Base-by-base conservation (phyloP, 2,113 vertebrate genomes). In the Telmatochromis sp. region DNA sequence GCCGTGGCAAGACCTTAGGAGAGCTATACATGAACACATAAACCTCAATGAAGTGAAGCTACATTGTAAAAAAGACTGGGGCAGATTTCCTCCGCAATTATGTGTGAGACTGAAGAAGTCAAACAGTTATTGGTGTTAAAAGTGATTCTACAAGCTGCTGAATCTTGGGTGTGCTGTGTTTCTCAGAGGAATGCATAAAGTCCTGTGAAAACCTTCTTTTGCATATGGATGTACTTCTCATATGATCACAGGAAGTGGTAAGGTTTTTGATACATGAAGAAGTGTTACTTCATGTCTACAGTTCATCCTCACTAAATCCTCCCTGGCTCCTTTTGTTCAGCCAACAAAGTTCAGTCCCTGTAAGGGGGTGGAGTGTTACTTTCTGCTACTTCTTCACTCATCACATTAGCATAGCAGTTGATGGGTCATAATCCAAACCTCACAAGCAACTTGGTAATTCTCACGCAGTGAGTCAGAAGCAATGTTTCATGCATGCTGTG, bases 351-450 rank as follows among this genome's bases (percentile, higher is more conserved):
- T 87, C 37, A 81, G n/a, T 89, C 49, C 57, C 40, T 85, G 81
- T 57, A 57, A 85, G 86, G 53, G 51, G 84, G 65, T 45, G 79
- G 57, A 63, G 65, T 82, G 85, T 86, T 93, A 82, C 83, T 91
- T 93, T 88, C 84, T 83, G 84, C 88, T 88, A 21, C 83, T 91
- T 91, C 58, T 85, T 88, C 82, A 86, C 58, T 89, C 79, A 57
- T 92, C 81, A 85, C 78, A 86, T 93, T 89, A 91, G 68, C 89
- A 89, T 81, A 80, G 84, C 84, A 60, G 60, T 78, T 65, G 84
- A 89, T 89, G 54, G 82, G 45, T 92, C 90, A 88, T 35, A 84
- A 87, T 75, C 28, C 78, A 80, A 82, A 84, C 87, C 73, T 89
- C 80, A 45, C 78, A 75, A 33, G 83, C 28, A 82, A 33, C 85